Evolutionary conservation across 2,888 invertebrate species (phyloP), one percentile per base, ranked within the genome.

Genomic region (Tridacna crocea): DNA sequence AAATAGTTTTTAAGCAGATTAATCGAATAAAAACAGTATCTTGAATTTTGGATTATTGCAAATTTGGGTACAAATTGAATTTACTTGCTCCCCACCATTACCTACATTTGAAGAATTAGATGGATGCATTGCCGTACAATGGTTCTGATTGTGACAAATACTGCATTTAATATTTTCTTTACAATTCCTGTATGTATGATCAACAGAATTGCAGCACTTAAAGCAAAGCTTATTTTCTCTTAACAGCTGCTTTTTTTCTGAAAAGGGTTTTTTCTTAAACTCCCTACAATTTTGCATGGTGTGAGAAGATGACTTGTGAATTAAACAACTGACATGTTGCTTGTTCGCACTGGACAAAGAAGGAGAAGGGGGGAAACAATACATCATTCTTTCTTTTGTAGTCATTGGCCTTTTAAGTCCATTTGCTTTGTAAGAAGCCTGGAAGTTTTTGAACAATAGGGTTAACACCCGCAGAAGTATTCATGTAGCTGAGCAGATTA

Each of bases 211-310:
- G 36, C 68, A 77, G 51, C 77, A 80, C 48, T 36, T 63, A 60
- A 72, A 80, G 27, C 80, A 77, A 0, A 80, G 19, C 22, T 61
- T 47, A n/a, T 63, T 61, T n/a, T 75, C 75, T 63, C 48, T 75
- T 63, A 75, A 48, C 27, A 75, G 19, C n/a, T 75, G 22, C 12
- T 48, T 13, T 17, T 63, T 13, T 22, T 75, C 61, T 15, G 22
- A 22, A 13, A 61, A 12, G n/a, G 75, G 12, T 3, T 0, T 63
- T 12, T n/a, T 13, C 36, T 26, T 61, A 63, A 75, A 75, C 22
- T n/a, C 63, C 63, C 63, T 61, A 55, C 75, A 75, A 36, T 0
- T 63, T 1, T 36, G 51, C 3, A 61, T 27, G 36, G 19, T 26
- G 47, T 75, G 75, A 22, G 27, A 36, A 19, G 17, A 17, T 22